Evolutionary conservation across 2,113 vertebrate genomes (phyloP).

Genomic region (Andinoacara biseriatus): DNA sequence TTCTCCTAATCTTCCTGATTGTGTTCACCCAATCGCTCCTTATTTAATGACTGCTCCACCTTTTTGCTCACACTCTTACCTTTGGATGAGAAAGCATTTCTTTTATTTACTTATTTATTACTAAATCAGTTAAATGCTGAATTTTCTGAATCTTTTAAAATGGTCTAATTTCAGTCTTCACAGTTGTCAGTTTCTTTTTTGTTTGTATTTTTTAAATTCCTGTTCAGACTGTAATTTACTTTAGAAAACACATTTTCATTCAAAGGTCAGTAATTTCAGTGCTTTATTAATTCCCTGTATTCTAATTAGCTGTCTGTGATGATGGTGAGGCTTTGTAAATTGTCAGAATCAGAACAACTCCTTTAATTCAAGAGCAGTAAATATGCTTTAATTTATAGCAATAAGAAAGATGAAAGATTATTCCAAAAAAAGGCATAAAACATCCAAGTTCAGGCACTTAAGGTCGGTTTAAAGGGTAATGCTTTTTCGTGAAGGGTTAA

Average conservation of each 20-base stretch:
- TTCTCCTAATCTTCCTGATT: background rate
- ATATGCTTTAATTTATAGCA: too few relatives aligned
- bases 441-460: too few relatives aligned
- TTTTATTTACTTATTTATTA: too few relatives aligned
- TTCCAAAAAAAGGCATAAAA: too few relatives aligned
- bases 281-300: background rate
- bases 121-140: background rate
- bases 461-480: too few relatives aligned
- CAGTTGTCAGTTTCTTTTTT: background rate
- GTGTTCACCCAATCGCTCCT: background rate
- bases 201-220: rapidly evolving
- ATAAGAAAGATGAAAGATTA: too few relatives aligned
- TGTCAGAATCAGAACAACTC: background rate
- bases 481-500: too few relatives aligned
- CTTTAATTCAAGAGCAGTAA: too few relatives aligned
- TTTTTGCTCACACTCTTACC: background rate
- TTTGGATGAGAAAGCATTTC: background rate
- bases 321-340: background rate
- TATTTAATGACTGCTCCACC: too few relatives aligned
- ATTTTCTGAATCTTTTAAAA: too few relatives aligned
- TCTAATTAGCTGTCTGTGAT: background rate
- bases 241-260: background rate
- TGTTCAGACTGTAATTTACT: background rate
- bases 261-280: background rate
- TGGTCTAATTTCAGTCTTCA: background rate